Conservation (phyloP, 2,113 vertebrate species). For the Glaucidium brasilianum region DNA sequence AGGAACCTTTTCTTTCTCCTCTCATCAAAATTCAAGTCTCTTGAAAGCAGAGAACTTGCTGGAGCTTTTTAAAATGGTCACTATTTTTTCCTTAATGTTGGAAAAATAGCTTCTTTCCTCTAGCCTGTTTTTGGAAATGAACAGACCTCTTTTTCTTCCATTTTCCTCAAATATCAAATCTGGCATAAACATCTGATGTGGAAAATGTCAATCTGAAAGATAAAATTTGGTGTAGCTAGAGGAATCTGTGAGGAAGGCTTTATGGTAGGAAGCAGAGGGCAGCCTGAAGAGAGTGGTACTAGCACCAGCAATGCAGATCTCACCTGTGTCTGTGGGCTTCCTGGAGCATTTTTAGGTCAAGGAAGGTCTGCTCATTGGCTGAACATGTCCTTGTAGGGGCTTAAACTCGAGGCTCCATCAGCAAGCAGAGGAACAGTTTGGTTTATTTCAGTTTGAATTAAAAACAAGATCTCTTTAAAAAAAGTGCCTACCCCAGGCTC, state of each 20-base stretch:
- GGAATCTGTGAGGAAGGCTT: neutral
- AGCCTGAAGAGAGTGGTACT: neutral
- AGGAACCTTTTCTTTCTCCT: neutral
- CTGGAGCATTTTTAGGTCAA: neutral
- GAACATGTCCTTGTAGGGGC: neutral
- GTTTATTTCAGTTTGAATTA: neutral
- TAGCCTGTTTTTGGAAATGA: neutral
- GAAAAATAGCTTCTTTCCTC: conserved; percentile 9
- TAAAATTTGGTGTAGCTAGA: neutral
- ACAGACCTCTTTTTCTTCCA: neutral
- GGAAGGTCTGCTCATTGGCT: neutral
- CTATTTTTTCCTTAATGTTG: neutral
- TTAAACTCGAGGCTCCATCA: neutral
- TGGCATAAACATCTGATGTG: neutral
- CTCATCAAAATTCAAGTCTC: conserved; percentile 21
- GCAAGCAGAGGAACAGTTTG: neutral
- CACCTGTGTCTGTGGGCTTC: neutral
- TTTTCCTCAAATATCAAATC: neutral
- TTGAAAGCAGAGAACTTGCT: conserved; percentile 25
- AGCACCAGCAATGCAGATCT: neutral
- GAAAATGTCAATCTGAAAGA: neutral
- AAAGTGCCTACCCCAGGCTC: neutral
- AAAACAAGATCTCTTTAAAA: neutral
- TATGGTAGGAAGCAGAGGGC: neutral
- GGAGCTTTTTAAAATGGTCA: conserved; percentile 20